phyloP scores from a whole-genome alignment of 2,113 vertebrate genomes.

The Phrynosoma platyrhinos region DNA sequence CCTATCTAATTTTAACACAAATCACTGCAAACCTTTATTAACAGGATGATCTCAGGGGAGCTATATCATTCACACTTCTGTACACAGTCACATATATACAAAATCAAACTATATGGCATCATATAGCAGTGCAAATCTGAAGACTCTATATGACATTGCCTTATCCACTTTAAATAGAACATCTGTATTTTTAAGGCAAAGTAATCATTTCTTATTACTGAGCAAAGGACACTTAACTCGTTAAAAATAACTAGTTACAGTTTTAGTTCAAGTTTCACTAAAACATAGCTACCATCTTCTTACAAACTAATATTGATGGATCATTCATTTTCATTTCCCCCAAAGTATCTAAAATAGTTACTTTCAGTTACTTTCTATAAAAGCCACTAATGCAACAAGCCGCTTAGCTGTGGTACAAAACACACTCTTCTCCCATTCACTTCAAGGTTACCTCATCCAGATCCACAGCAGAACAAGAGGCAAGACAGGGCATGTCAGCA shows the following conservation, averaged over 20 bases:
- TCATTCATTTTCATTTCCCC: too few relatives aligned
- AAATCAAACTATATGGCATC: background rate
- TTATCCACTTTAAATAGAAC: slow-evolving; percentile 9
- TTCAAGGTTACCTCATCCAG: too few relatives aligned
- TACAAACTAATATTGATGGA: too few relatives aligned
- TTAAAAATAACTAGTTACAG: background rate
- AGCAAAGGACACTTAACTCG: background rate
- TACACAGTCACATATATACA: background rate
- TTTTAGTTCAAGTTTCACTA: background rate
- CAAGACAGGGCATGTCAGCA: too few relatives aligned
- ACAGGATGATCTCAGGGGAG: background rate
- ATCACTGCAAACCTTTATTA: slow-evolving; percentile 1
- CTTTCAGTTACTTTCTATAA: too few relatives aligned
- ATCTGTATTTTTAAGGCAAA: background rate
- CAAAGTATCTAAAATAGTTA: too few relatives aligned
- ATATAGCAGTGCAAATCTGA: background rate
- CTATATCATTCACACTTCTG: slow-evolving; percentile 2
- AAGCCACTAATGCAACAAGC: too few relatives aligned
- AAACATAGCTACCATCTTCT: background rate
- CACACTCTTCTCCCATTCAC: too few relatives aligned
- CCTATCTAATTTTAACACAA: slow-evolving; percentile 4
- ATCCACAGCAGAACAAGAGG: too few relatives aligned
- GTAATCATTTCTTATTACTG: background rate
- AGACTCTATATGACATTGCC: background rate
- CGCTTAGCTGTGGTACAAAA: too few relatives aligned